These are phyloP conservation scores for Fulica atra DNA, from an alignment of 2,113 vertebrate genomes.

Conservation along the genomic window DNA sequence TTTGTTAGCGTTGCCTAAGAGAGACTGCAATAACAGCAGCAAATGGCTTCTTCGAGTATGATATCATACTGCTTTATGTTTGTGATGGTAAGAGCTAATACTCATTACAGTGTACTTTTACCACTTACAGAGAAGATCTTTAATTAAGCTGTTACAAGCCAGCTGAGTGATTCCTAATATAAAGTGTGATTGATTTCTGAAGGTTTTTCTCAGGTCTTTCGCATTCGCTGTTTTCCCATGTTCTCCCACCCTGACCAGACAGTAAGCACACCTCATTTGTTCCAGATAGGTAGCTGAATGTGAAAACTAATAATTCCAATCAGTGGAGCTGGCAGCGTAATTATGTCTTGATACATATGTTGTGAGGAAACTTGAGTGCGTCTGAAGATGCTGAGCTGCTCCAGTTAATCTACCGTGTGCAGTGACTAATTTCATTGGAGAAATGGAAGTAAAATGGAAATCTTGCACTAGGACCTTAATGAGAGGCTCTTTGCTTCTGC, in stretches of 20 bases:
- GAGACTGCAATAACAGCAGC: not conserved
- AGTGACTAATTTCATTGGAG: slow-evolving; percentile 47
- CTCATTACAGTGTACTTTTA: not conserved
- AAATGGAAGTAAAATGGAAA: slow-evolving; percentile 39
- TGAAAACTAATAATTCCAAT: slow-evolving; percentile 22
- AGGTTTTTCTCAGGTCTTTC: not conserved
- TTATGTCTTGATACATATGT: slow-evolving; percentile 45
- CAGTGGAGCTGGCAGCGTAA: not conserved
- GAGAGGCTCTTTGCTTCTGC: not conserved
- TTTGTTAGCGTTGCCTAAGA: not conserved
- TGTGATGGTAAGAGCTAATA: not conserved
- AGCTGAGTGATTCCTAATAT: not conserved
- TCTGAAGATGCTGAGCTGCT: slow-evolving; percentile 22
- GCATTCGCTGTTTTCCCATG: not conserved
- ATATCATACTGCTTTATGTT: not conserved
- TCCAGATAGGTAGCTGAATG: not conserved
- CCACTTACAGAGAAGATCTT: not conserved
- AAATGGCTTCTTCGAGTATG: not conserved
- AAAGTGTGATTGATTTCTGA: not conserved
- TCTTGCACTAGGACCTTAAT: not conserved
- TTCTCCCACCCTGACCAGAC: not conserved
- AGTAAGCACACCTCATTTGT: slow-evolving; percentile 24
- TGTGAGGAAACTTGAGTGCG: slow-evolving; percentile 19
- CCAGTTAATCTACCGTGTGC: slow-evolving; percentile 17
- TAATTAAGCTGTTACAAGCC: not conserved